phyloP scores from a whole-genome alignment of 2,797 vertebrate species.

The Picus viridis region DNA sequence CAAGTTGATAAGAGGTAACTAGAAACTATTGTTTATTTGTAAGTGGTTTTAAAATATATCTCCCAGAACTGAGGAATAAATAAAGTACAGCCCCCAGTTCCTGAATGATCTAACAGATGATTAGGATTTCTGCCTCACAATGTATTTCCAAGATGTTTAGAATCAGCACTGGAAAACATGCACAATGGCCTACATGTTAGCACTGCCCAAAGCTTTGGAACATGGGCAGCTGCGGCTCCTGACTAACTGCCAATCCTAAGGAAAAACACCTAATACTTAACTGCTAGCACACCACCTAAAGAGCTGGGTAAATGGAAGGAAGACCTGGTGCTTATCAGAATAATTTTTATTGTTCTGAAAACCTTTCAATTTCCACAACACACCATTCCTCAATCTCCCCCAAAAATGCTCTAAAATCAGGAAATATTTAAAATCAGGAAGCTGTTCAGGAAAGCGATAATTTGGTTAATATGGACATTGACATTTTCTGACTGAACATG shows the following conservation, averaged over 20 bases:
- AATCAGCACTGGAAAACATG: neutral
- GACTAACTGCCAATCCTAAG: neutral
- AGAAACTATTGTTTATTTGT: neutral
- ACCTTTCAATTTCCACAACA: neutral
- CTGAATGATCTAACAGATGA: neutral
- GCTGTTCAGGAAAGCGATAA: neutral
- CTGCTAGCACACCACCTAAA: accelerated
- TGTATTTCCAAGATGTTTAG: neutral
- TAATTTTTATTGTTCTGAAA: neutral
- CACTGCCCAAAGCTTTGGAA: neutral
- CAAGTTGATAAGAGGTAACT: neutral
- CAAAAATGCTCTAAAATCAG: neutral
- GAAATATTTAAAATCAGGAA: neutral
- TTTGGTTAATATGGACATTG: neutral
- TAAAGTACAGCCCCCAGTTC: neutral
- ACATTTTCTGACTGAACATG: neutral
- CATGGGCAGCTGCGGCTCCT: neutral
- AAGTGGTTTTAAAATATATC: neutral
- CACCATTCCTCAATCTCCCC: accelerated
- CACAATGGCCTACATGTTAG: neutral
- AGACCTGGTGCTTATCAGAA: neutral
- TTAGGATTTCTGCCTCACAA: neutral
- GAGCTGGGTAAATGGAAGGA: neutral
- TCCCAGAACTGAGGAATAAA: neutral
- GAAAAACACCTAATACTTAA: neutral